phyloP scores from a whole-genome alignment of 1,140 invertebrate genomes.

The Episyrphus balteatus region DNA sequence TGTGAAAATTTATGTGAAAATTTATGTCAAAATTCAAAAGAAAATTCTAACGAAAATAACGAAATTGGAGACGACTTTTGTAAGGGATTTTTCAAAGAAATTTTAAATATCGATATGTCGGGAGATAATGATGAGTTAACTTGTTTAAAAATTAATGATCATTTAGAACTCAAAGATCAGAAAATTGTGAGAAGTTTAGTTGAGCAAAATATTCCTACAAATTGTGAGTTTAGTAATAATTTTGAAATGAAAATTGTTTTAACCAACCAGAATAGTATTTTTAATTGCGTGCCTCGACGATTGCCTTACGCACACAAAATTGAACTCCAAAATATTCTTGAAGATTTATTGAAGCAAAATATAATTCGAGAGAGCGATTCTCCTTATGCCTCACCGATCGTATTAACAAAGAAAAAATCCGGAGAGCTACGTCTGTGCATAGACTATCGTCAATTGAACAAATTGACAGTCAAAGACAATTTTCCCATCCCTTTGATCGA shows the following conservation, averaged over 20 bases:
- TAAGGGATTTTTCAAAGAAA: neutral
- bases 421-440: constrained; percentile 24
- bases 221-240: no score
- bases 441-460: constrained; percentile 28
- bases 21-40: no score
- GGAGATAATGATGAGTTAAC: neutral
- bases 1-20: no score
- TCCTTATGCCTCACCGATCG: no score
- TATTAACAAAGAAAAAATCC: constrained; percentile 8
- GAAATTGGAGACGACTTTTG: neutral
- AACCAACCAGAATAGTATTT: neutral
- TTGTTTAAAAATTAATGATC: no score
- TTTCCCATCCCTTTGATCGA: constrained; percentile 39
- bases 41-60: neutral
- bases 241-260: no score
- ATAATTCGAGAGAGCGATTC: constrained; percentile 19
- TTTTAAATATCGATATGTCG: neutral
- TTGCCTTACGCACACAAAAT: constrained; percentile 13
- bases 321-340: constrained; percentile 15
- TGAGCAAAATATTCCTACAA: neutral
- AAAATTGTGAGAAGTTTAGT: neutral
- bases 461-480: constrained; percentile 19
- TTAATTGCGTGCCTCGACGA: constrained; percentile 9
- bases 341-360: constrained; percentile 11
- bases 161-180: neutral